Evolutionary conservation across 1,140 invertebrate species (phyloP).

Genomic region (Aphelinus certus): DNA sequence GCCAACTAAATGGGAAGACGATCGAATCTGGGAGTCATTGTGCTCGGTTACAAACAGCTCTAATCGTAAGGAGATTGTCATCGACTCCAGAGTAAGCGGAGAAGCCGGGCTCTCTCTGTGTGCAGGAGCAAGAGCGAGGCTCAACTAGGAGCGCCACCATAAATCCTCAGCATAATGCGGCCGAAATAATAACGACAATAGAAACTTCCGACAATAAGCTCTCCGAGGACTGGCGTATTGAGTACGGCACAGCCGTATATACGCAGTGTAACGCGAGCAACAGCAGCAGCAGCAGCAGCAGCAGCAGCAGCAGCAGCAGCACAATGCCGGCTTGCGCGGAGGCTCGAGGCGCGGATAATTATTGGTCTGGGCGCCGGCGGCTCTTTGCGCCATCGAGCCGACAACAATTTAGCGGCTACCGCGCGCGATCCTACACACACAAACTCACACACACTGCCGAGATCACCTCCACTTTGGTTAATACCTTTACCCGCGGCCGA

Average conservation of each 20-base stretch:
- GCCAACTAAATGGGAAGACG: too few species aligned
- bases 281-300: not conserved
- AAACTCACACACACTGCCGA: too few species aligned
- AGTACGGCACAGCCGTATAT: not conserved
- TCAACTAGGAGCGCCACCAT: constrained; percentile 10
- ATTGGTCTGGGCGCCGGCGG: constrained; percentile 6
- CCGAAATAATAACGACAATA: constrained; percentile 45
- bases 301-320: too few species aligned
- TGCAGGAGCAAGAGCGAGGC: not conserved
- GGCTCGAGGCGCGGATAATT: constrained; percentile 10
- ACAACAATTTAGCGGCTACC: constrained; percentile 21
- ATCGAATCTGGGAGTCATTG: too few species aligned
- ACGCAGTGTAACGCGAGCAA: not conserved
- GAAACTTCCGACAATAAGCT: constrained; percentile 43
- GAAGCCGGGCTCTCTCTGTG: not conserved
- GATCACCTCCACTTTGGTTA: too few species aligned
- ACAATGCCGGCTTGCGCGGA: not conserved
- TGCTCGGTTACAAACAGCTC: too few species aligned
- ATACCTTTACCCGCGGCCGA: too few species aligned
- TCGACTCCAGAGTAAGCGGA: too few species aligned
- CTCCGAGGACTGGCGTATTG: constrained; percentile 36
- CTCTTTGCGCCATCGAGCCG: not conserved
- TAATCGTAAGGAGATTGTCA: too few species aligned
- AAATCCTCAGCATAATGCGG: constrained; percentile 36
- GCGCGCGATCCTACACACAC: not conserved